Conservation (phyloP, 30 jellyfish, hydroid and myxozoan species). For the Hydractinia echinata region DNA sequence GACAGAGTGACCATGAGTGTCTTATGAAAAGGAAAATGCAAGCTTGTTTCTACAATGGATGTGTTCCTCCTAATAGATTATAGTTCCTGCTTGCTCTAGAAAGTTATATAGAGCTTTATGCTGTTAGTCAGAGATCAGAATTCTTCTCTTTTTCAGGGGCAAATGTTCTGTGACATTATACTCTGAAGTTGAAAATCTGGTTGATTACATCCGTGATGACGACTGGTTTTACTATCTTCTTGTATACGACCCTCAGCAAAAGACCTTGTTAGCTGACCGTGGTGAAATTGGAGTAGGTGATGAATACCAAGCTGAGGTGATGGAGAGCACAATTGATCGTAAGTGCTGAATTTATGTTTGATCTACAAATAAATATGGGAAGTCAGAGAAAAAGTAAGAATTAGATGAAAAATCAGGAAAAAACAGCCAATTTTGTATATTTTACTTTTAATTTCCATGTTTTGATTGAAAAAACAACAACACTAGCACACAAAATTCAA, state of each 20-base stretch:
- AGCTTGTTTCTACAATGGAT: no score
- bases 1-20: neutral
- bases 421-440: no score
- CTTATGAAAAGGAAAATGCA: neutral
- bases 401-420: neutral
- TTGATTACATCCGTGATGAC: slow-evolving; percentile 78
- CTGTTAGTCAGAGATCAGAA: neutral
- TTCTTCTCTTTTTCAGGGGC: slow-evolving; percentile 50
- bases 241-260: slow-evolving; percentile 98
- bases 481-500: no score
- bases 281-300: slow-evolving; percentile 98
- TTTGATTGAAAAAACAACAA: no score
- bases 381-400: neutral
- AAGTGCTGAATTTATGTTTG: slow-evolving; percentile 26
- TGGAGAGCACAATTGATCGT: slow-evolving; percentile 49
- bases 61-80: neutral
- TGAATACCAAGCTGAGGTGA: slow-evolving; percentile 81
- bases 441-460: neutral
- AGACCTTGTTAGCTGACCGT: slow-evolving; percentile 94
- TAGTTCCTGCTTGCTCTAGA: neutral
- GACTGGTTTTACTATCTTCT: slow-evolving; percentile 93
- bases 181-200: slow-evolving; percentile 83
- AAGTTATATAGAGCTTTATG: neutral
- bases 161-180: slow-evolving; percentile 93
- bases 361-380: no score